Evolutionary conservation across 2,797 vertebrate species (phyloP).

Genomic region (Columba guinea): DNA sequence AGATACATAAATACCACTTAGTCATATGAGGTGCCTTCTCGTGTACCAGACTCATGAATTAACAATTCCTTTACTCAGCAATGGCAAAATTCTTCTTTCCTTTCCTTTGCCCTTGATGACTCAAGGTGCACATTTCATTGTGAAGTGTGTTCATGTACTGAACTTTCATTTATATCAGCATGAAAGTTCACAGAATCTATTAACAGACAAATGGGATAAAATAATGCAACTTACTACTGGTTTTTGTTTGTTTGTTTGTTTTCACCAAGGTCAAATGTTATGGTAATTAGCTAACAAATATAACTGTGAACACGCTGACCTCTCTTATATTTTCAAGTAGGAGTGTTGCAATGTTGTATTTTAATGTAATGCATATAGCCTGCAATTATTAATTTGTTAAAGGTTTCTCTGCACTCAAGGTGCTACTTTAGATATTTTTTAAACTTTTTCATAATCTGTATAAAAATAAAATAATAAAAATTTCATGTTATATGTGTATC

Average conservation of each 20-base stretch:
- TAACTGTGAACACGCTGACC: background rate
- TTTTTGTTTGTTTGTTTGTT: background rate
- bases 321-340: background rate
- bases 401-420: background rate
- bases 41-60: background rate
- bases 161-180: background rate
- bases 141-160: background rate
- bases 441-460: background rate
- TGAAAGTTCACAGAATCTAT: background rate
- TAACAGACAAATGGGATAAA: background rate
- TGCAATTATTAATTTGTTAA: background rate
- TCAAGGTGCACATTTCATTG: background rate
- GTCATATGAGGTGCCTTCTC: background rate
- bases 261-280: background rate
- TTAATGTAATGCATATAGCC: background rate
- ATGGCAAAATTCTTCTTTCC: background rate
- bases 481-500: background rate
- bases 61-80: background rate
- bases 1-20: background rate
- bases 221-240: background rate
- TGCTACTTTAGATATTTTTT: background rate
- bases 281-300: background rate
- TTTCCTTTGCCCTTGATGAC: background rate
- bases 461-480: background rate
- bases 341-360: background rate